Evolutionary conservation across 2,113 vertebrate genomes (phyloP), one percentile per base, ranked within the genome.

Genomic region (Oncorhynchus tshawytscha): DNA sequence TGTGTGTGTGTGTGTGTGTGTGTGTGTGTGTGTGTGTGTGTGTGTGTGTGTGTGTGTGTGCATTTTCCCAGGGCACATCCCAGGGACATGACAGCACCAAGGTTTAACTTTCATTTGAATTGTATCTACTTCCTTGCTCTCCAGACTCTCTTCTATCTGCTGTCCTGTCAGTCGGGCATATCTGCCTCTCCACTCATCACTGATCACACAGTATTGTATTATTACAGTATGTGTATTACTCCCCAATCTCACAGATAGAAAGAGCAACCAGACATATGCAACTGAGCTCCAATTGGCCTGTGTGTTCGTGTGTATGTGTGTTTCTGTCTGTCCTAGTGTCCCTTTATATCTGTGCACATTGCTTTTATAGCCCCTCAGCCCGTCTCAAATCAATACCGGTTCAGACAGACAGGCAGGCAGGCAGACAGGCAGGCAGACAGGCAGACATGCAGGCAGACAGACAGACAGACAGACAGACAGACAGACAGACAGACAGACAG

Each of bases 331-430:
- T 51, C 85, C 78, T 64, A 68, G 39, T 64, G 75, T 31, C 9
- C 71, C 54, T 22, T 66, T 48, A 45, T 74, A 77, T 72, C 39
- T 45, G 73, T 72, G 72, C 67, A 48, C 24, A 51, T 72, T 78
- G 74, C n/a, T 70, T 51, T 75, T 71, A 74, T 74, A 72, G 72
- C 79, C 75, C 70, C 72, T 59, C 24, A 15, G 64, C 18, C 20
- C 59, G 76, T 72, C 39, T 82, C 77, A 78, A 82, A 79, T 81
- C 83, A 51, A 39, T 72, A 75, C 2, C 9, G 9, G 39, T 45
- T 11, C 39, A 9, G 8, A 9, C 39, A 31, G 29, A 31, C 29
- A 31, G 29, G 1, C 29, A 31, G 29, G 1, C 29, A 31, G 4
- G 1, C 29, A 31, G 29, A 1, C 29, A 31, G 29, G 1, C 29